A percentile compares a stretch with the other conserved stretches of the same genome.
These are phyloP conservation scores for Aphidius ervi DNA, from an alignment of 1,140 invertebrate species.

Conservation along the genomic window DNA sequence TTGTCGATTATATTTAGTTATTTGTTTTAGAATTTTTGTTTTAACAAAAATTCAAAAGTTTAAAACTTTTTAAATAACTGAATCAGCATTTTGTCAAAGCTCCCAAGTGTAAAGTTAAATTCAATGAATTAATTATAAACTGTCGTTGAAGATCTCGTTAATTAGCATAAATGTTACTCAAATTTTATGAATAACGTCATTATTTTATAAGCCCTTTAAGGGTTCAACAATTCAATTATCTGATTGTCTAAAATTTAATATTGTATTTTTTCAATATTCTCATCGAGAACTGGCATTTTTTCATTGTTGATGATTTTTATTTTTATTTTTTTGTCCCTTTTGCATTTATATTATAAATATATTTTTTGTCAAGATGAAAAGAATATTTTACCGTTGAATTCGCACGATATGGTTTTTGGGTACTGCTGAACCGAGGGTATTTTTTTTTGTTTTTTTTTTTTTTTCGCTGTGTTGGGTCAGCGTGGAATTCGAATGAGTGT, in stretches of 20 bases:
- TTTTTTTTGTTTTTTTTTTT: slow-evolving; percentile 8
- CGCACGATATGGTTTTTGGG: neutral
- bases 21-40: too few species aligned
- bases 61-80: too few species aligned
- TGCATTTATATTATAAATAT: too few species aligned
- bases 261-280: neutral
- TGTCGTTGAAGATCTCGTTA: slow-evolving; percentile 20
- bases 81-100: too few species aligned
- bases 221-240: slow-evolving; percentile 20
- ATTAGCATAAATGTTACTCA: slow-evolving; percentile 32
- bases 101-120: slow-evolving; percentile 32
- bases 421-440: slow-evolving; percentile 10
- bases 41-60: too few species aligned
- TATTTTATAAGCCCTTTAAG: too few species aligned
- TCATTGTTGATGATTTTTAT: neutral
- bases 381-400: slow-evolving; percentile 18
- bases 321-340: neutral
- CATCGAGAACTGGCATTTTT: neutral
- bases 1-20: too few species aligned
- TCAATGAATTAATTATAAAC: slow-evolving; percentile 43
- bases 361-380: neutral
- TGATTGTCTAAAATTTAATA: neutral
- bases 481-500: slow-evolving; percentile 26
- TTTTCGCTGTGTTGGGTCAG: slow-evolving; percentile 24
- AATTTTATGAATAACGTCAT: too few species aligned